Conservation (phyloP, 2,888 invertebrate genomes). For the Bruchidius siliquastri region DNA sequence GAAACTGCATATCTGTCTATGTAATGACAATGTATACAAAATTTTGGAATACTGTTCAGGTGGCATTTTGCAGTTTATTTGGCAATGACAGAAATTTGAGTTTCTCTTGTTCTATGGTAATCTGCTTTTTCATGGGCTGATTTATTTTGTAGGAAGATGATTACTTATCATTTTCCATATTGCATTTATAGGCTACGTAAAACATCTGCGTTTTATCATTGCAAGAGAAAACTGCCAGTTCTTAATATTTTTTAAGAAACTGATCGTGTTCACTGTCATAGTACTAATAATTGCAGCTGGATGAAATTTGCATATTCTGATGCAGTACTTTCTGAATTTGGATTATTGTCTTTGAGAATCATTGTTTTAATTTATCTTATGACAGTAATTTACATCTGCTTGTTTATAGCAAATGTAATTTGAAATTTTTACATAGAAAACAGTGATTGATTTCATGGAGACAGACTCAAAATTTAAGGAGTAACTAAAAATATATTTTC, state of each 20-base stretch:
- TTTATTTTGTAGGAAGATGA: conserved; percentile 7
- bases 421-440: not conserved
- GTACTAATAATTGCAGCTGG: too few species aligned
- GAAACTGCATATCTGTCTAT: not conserved
- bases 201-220: not conserved
- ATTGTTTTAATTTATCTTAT: not conserved
- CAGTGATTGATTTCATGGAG: not conserved
- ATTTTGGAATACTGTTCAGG: conserved; percentile 10
- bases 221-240: conserved; percentile 1
- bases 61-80: conserved; percentile 15
- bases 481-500: too few species aligned
- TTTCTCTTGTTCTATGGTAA: conserved; percentile 1
- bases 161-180: conserved; percentile 7
- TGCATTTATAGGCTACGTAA: conserved; percentile 5
- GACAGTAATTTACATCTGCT: not conserved
- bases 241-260: conserved; percentile 7
- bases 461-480: not conserved
- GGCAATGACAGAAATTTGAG: conserved; percentile 19
- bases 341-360: not conserved
- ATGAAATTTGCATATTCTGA: too few species aligned
- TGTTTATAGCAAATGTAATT: not conserved
- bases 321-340: too few species aligned
- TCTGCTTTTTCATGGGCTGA: conserved; percentile 5
- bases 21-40: not conserved
- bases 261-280: not conserved